phyloP scores from a whole-genome alignment of 2,797 vertebrate genomes.

The Neosilurus mollespiculum region DNA sequence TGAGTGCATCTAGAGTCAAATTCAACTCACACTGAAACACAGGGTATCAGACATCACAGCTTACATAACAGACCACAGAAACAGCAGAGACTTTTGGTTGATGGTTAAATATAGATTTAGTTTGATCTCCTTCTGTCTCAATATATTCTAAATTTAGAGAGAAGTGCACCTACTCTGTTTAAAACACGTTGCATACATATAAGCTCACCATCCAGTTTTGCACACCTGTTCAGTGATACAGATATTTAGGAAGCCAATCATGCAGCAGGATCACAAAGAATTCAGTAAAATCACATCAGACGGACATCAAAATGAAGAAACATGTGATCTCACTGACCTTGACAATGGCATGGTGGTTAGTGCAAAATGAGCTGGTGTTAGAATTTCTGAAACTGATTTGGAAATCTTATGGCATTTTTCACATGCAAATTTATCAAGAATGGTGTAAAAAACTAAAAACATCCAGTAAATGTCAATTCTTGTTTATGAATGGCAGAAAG shows the following conservation, averaged over 20 bases:
- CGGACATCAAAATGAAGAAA: not conserved
- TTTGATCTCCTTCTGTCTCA: not conserved
- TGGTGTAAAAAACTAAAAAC: too few relatives aligned
- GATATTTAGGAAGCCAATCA: not conserved
- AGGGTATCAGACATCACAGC: not conserved
- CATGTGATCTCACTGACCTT: not conserved
- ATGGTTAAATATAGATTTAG: not conserved
- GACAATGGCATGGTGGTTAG: not conserved
- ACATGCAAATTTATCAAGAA: not conserved
- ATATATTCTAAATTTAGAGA: not conserved
- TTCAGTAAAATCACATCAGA: not conserved
- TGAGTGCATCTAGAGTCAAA: constrained; percentile 81
- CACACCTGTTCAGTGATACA: not conserved
- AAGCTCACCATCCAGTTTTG: too few relatives aligned
- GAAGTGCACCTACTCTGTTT: not conserved
- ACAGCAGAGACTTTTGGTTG: not conserved
- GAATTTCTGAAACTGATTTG: not conserved
- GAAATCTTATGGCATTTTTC: not conserved
- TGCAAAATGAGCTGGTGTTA: not conserved
- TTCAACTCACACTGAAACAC: constrained; percentile 81
- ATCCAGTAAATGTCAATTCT: not conserved
- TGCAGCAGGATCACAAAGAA: not conserved
- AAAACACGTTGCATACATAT: not conserved
- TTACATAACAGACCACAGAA: constrained; percentile 10
- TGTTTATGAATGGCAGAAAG: too few relatives aligned